phyloP scores from a whole-genome alignment of 2,888 invertebrate genomes.

The Noctua janthina region DNA sequence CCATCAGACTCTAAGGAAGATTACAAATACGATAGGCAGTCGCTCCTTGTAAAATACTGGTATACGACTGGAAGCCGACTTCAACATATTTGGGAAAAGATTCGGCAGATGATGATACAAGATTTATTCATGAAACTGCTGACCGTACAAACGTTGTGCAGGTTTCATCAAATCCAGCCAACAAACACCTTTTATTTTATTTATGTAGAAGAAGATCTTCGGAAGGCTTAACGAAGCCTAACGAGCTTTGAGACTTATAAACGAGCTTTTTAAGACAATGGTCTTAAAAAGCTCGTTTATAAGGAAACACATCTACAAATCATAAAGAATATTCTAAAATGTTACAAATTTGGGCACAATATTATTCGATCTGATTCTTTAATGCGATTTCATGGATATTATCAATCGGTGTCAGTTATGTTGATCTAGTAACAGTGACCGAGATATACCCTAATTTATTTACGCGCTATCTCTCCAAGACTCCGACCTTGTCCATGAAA shows the following conservation, averaged over 20 bases:
- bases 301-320: not conserved
- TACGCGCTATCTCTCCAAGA: not conserved
- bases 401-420: slow-evolving; percentile 8
- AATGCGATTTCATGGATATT: slow-evolving; percentile 30
- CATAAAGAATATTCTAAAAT: not conserved
- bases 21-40: not conserved
- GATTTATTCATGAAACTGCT: too few species aligned
- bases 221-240: not conserved
- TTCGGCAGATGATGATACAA: too few species aligned
- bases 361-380: slow-evolving; percentile 8
- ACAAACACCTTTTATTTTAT: not conserved
- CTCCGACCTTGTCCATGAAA: not conserved
- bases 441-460: not conserved
- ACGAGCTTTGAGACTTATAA: not conserved
- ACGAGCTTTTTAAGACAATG: too few species aligned
- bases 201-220: not conserved
- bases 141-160: too few species aligned
- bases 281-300: not conserved
- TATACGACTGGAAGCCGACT: too few species aligned
- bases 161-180: not conserved
- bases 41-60: too few species aligned
- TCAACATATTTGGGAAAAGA: too few species aligned
- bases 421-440: slow-evolving; percentile 23
- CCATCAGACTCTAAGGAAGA: not conserved
- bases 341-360: not conserved